phyloP scores from a whole-genome alignment of 2,797 vertebrate genomes.

The Morus bassanus region DNA sequence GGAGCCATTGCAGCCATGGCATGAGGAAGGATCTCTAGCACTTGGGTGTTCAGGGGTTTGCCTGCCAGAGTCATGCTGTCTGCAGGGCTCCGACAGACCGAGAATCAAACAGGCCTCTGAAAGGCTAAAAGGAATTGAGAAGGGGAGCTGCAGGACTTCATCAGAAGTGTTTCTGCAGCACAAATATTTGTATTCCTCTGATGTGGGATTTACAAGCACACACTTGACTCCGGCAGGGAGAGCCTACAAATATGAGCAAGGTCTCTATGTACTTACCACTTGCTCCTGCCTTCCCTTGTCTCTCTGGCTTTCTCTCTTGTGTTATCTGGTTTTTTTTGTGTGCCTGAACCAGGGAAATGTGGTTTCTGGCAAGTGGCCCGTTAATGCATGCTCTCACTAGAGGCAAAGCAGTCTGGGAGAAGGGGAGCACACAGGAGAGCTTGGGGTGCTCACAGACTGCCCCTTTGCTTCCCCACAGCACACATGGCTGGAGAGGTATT shows the following conservation, averaged over 20 bases:
- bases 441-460: not conserved
- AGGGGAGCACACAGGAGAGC: not conserved
- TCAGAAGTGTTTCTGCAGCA: not conserved
- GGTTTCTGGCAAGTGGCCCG: not conserved
- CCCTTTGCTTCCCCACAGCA: not conserved
- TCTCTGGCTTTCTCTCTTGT: not conserved
- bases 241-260: not conserved
- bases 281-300: not conserved
- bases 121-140: not conserved
- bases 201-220: slow-evolving; percentile 22
- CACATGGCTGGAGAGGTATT: fast-evolving
- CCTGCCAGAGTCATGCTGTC: not conserved
- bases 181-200: slow-evolving; percentile 51
- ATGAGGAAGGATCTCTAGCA: not conserved
- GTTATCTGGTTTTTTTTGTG: not conserved
- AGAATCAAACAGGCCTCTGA: not conserved
- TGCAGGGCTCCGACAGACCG: not conserved
- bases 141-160: not conserved
- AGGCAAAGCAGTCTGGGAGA: not conserved
- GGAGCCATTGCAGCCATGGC: not conserved
- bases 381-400: not conserved
- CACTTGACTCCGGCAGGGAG: not conserved
- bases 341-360: not conserved
- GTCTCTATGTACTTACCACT: not conserved
- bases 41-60: no score